Evolutionary conservation across 2,113 vertebrate genomes (phyloP).

Genomic region (Acanthisitta chloris): DNA sequence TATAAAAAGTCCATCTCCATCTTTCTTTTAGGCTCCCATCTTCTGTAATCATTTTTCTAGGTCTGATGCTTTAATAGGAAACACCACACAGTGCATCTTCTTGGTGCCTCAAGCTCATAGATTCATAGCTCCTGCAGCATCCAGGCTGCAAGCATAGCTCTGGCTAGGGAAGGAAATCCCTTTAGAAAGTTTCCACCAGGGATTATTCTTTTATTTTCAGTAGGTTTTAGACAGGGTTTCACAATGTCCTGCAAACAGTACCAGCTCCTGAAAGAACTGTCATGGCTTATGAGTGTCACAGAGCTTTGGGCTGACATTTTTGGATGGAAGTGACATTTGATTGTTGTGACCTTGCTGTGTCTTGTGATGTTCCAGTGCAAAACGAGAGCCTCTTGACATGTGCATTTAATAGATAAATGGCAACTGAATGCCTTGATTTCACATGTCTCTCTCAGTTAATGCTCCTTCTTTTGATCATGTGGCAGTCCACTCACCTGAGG

Average conservation of each 20-base stretch:
- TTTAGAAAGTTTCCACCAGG: not conserved
- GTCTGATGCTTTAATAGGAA: not conserved
- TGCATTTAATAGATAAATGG: not conserved
- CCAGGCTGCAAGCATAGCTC: not conserved
- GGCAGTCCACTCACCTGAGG: not conserved
- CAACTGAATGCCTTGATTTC: slow-evolving; percentile 14
- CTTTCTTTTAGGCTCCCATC: not conserved
- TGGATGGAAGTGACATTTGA: slow-evolving; percentile 34
- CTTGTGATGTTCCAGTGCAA: slow-evolving; percentile 18
- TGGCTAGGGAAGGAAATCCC: not conserved
- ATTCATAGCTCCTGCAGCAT: not conserved
- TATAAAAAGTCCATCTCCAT: not conserved
- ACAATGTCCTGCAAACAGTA: not conserved
- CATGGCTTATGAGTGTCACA: not conserved
- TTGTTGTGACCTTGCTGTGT: slow-evolving; percentile 26
- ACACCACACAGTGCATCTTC: not conserved
- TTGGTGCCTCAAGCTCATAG: not conserved
- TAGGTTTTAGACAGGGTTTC: not conserved
- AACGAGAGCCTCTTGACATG: not conserved
- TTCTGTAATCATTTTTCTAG: not conserved
- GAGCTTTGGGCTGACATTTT: slow-evolving; percentile 10
- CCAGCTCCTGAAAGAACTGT: slow-evolving; percentile 6
- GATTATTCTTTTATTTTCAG: not conserved
- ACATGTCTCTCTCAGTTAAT: not conserved
- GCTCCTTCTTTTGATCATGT: not conserved